Percentiles rank a stretch among this genome's conserved stretches.
These are phyloP conservation scores for Rhineura floridana DNA, from an alignment of 2,113 vertebrate species.

Conservation along the genomic window DNA sequence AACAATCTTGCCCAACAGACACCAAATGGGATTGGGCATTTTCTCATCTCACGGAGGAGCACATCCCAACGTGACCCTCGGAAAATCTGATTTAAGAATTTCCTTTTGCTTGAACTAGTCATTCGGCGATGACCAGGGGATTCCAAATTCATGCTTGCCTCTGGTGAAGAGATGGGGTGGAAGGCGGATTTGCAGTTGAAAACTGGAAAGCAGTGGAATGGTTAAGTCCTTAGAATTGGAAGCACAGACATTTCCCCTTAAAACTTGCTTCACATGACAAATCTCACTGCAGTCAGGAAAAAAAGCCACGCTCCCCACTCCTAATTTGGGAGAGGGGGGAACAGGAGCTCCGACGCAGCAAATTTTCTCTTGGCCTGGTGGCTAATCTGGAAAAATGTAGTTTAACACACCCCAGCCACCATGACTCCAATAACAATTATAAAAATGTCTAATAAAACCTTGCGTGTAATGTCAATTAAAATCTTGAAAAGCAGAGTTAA, in stretches of 20 bases:
- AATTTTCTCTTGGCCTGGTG: constrained; percentile 61
- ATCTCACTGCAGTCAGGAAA: constrained; percentile 40
- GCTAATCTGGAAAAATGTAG: constrained; percentile 67
- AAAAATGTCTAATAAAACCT: constrained; percentile 75
- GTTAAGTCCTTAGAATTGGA: neutral
- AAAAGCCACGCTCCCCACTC: constrained; percentile 34
- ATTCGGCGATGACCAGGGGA: neutral
- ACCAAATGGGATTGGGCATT: too few species aligned
- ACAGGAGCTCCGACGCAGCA: constrained; percentile 47
- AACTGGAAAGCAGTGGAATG: too few species aligned
- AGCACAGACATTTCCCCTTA: neutral
- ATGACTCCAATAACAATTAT: constrained; percentile 80
- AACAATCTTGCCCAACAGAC: too few species aligned
- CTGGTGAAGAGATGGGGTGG: neutral
- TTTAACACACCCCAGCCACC: constrained; percentile 68
- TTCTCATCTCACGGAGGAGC: too few species aligned
- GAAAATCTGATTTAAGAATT: neutral
- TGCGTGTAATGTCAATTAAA: constrained; percentile 75
- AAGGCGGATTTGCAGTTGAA: neutral
- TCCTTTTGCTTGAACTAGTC: neutral
- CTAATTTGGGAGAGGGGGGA: constrained; percentile 18
- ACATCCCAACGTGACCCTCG: neutral
- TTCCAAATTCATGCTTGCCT: neutral
- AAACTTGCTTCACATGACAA: too few species aligned
- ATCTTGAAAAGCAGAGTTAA: constrained; percentile 78